Conservation (phyloP, 2,888 invertebrate genomes). For the Pterostichus madidus region DNA sequence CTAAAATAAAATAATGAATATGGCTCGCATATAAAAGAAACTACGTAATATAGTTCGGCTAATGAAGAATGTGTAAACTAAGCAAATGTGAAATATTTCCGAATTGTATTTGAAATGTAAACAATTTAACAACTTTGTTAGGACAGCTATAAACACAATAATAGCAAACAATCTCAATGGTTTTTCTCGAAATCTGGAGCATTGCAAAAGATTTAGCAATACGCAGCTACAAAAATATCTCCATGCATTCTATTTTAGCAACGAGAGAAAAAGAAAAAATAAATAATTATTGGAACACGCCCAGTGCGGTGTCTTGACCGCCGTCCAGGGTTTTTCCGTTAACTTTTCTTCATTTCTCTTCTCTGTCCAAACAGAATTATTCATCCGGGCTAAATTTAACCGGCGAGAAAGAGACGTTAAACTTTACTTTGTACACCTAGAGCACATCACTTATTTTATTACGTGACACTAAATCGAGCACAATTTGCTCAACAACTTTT, state of each 20-base stretch:
- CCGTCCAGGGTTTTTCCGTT: slow-evolving; percentile 31
- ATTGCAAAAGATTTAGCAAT: slow-evolving; percentile 43
- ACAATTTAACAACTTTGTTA: not conserved
- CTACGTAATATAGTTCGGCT: too few species aligned
- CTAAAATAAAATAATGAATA: too few species aligned
- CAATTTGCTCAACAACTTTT: too few species aligned
- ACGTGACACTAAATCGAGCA: too few species aligned
- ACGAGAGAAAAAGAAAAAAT: slow-evolving; percentile 33
- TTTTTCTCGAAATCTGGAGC: slow-evolving; percentile 19
- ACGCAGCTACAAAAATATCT: slow-evolving; percentile 34
- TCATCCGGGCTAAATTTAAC: slow-evolving; percentile 33
- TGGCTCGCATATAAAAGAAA: too few species aligned
- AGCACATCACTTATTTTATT: not conserved
- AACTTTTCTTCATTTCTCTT: slow-evolving; percentile 15
- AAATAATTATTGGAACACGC: slow-evolving; percentile 37
- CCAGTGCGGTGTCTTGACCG: slow-evolving; percentile 45
- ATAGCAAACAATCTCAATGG: not conserved
- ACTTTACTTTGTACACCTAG: not conserved
- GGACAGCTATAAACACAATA: not conserved
- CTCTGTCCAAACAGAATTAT: slow-evolving; percentile 43
- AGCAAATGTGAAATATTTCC: too few species aligned
- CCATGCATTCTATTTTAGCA: slow-evolving; percentile 36
- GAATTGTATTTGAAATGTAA: not conserved
- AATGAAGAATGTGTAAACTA: too few species aligned
- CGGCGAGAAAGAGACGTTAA: not conserved